phyloP scores from a whole-genome alignment of 2,113 vertebrate species.

The Hyaena hyaena region DNA sequence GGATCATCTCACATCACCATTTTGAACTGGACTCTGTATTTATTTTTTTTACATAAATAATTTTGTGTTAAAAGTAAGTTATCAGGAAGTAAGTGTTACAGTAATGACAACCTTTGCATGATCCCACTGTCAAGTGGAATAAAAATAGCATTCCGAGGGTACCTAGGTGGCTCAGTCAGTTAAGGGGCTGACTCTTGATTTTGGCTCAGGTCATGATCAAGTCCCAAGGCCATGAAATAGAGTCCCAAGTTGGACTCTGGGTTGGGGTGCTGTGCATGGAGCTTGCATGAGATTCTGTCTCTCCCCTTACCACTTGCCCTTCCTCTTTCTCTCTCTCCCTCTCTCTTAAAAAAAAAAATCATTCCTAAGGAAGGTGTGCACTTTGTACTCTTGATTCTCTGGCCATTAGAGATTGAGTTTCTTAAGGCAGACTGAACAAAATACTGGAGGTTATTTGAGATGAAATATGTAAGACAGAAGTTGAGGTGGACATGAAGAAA shows the following conservation, averaged over 20 bases:
- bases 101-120: not conserved
- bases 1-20: not conserved
- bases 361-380: not conserved
- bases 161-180: too few relatives aligned
- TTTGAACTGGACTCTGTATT: not conserved
- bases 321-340: too few relatives aligned
- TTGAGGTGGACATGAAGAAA: not conserved
- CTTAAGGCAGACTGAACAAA: not conserved
- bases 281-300: too few relatives aligned
- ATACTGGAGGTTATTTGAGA: not conserved
- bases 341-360: too few relatives aligned
- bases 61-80: constrained; percentile 61
- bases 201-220: too few relatives aligned
- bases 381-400: not conserved
- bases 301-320: too few relatives aligned
- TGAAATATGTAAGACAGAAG: not conserved
- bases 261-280: too few relatives aligned
- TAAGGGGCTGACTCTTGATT: too few relatives aligned
- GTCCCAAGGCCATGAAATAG: too few relatives aligned
- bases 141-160: not conserved
- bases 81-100: not conserved
- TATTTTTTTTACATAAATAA: constrained; percentile 35
- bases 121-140: not conserved
- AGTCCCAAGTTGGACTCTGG: too few relatives aligned
- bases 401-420: not conserved